These are phyloP conservation scores for Cancer borealis DNA, from an alignment of 2,888 invertebrate species.

Conservation along the genomic window DNA sequence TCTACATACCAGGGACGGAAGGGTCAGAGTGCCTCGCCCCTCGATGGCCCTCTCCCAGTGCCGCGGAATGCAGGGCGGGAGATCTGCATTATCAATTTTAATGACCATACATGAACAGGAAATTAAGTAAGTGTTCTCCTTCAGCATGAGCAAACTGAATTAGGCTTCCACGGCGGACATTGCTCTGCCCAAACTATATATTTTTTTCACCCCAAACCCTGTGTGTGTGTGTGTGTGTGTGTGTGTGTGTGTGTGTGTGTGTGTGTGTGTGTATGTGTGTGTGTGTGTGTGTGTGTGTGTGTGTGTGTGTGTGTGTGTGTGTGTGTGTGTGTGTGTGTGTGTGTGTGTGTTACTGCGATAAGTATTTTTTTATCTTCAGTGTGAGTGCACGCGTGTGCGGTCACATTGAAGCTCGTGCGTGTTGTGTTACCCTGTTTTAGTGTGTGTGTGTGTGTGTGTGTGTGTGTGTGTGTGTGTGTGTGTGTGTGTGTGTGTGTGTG, in stretches of 20 bases:
- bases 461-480: conserved; percentile 54
- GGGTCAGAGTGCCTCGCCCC: neutral
- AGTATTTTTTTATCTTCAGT: neutral
- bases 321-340: conserved; percentile 47
- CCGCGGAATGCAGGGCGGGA: conserved; percentile 57
- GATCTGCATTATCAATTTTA: conserved; percentile 71
- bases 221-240: conserved; percentile 43
- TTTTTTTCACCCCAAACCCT: neutral
- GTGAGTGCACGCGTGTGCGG: conserved; percentile 31
- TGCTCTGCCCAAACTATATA: neutral
- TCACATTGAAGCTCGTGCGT: conserved; percentile 6
- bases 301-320: conserved; percentile 39
- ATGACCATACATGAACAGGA: conserved; percentile 66
- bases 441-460: conserved; percentile 45
- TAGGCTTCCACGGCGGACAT: neutral
- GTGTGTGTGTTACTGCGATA: conserved; percentile 25
- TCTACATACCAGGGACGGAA: neutral
- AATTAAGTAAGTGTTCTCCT: conserved; percentile 65
- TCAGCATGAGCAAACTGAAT: conserved; percentile 48
- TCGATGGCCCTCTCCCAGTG: neutral
- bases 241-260: conserved; percentile 38
- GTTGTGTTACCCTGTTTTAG: conserved; percentile 54
- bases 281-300: conserved; percentile 42
- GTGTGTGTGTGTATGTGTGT: neutral
- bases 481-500: conserved; percentile 54